Conservation (phyloP, 2,797 vertebrate genomes). For the Gymnothorax reevesii region DNA sequence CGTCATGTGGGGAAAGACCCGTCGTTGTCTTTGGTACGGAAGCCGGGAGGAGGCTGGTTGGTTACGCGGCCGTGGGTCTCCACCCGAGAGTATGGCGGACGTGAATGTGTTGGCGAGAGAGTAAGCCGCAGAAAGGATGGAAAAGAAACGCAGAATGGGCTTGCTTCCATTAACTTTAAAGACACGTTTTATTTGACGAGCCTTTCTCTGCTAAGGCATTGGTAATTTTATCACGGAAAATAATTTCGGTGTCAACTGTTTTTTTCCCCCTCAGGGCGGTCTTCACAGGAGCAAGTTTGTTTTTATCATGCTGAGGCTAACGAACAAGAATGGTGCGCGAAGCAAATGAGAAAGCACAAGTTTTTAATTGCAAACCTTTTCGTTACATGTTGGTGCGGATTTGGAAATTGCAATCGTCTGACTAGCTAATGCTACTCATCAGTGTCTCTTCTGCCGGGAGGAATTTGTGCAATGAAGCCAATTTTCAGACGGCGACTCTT, state of each 20-base stretch:
- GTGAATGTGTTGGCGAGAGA: slow-evolving; percentile 59
- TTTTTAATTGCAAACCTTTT: slow-evolving; percentile 46
- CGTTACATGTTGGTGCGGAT: slow-evolving; percentile 31
- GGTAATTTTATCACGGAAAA: slow-evolving; percentile 10
- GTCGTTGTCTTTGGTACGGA: slow-evolving; percentile 64
- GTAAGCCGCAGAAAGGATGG: slow-evolving; percentile 59
- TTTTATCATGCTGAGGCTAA: slow-evolving; percentile 49
- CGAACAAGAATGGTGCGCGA: slow-evolving; percentile 56
- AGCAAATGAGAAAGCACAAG: slow-evolving; percentile 63
- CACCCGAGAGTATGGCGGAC: slow-evolving; percentile 79
- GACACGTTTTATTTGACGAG: slow-evolving; percentile 21
- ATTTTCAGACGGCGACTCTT: slow-evolving; percentile 70
- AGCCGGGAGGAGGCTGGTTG: slow-evolving; percentile 71
- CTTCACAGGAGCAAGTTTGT: slow-evolving; percentile 71
- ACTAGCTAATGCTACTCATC: slow-evolving; percentile 53
- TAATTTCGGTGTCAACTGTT: slow-evolving; percentile 43
- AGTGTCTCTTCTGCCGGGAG: slow-evolving; percentile 60
- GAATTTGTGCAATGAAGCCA: slow-evolving; percentile 69
- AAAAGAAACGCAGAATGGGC: slow-evolving; percentile 56
- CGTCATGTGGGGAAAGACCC: slow-evolving; percentile 53
- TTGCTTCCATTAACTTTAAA: slow-evolving; percentile 38
- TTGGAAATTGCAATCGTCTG: slow-evolving; percentile 49
- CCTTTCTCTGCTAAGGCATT: slow-evolving; percentile 19
- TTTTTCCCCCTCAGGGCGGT: slow-evolving; percentile 42
- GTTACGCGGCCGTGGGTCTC: slow-evolving; percentile 72